phyloP scores from a whole-genome alignment of 2,888 invertebrate genomes.

The Cheilosia pagana region DNA sequence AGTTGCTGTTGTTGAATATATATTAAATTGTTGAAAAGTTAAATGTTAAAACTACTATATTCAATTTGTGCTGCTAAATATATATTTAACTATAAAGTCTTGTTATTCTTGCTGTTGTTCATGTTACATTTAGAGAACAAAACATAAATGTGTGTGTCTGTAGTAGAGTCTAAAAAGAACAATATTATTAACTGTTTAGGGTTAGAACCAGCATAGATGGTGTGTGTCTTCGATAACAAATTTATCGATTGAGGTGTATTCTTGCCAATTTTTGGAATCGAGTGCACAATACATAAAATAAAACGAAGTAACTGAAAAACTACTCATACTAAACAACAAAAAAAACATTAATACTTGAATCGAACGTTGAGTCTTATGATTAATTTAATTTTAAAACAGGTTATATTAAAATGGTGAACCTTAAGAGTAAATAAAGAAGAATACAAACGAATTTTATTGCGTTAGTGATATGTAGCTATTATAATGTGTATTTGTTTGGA shows the following conservation, averaged over 20 bases:
- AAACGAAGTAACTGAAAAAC: slow-evolving; percentile 34
- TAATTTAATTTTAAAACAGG: slow-evolving; percentile 77
- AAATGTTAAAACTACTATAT: slow-evolving; percentile 52
- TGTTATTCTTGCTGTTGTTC: slow-evolving; percentile 71
- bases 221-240: slow-evolving; percentile 46
- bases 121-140: slow-evolving; percentile 60
- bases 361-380: slow-evolving; percentile 76
- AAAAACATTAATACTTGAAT: slow-evolving; percentile 59
- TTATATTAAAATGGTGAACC: slow-evolving; percentile 71
- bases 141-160: slow-evolving; percentile 21
- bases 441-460: slow-evolving; percentile 73
- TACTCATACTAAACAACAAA: slow-evolving; percentile 36
- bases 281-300: slow-evolving; percentile 56
- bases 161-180: slow-evolving; percentile 27
- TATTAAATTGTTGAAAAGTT: slow-evolving; percentile 46
- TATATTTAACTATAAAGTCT: slow-evolving; percentile 54
- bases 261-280: slow-evolving; percentile 73
- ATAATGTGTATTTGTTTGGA: slow-evolving; percentile 46
- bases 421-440: slow-evolving; percentile 37
- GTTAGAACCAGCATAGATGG: slow-evolving; percentile 18
- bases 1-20: slow-evolving; percentile 65
- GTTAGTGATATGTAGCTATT: slow-evolving; percentile 72
- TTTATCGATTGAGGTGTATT: slow-evolving; percentile 65
- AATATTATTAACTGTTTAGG: slow-evolving; percentile 26
- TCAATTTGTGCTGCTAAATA: slow-evolving; percentile 59